Conservation (phyloP, 2,888 invertebrate species). For the Lithosia quadra region DNA sequence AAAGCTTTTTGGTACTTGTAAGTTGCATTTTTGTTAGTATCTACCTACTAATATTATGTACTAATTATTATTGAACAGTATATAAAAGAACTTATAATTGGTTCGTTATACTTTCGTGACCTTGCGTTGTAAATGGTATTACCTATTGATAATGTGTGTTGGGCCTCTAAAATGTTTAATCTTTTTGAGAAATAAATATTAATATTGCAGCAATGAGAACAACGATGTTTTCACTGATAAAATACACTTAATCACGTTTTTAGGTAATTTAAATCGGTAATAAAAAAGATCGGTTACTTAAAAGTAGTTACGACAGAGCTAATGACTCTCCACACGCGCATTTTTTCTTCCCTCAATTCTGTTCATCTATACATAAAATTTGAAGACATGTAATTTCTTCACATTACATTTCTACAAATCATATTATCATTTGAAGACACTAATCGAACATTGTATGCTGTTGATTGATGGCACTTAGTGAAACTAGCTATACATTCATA, state of each 20-base stretch:
- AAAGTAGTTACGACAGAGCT: no score
- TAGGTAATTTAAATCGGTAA: no score
- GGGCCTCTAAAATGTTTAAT: constrained; percentile 50
- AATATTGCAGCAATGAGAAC: not conserved
- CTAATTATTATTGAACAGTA: constrained; percentile 35
- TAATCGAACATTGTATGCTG: no score
- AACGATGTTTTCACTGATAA: no score
- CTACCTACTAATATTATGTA: not conserved
- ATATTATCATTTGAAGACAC: not conserved
- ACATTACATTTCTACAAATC: no score
- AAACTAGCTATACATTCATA: no score
- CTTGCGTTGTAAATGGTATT: constrained; percentile 57
- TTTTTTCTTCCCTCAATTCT: no score
- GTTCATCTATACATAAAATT: no score
- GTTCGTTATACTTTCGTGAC: constrained; percentile 58
- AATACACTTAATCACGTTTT: no score
- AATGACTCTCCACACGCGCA: no score
- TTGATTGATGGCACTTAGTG: no score
- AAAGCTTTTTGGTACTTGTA: constrained; percentile 21
- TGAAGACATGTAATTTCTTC: not conserved
- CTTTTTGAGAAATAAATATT: not conserved
- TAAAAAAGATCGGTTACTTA: no score
- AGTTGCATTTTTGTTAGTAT: not conserved
- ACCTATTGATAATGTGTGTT: constrained; percentile 38
- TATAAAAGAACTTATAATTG: constrained; percentile 40